Base-by-base conservation (phyloP, 2,888 invertebrate genomes). In the Drosophila neonasuta region DNA sequence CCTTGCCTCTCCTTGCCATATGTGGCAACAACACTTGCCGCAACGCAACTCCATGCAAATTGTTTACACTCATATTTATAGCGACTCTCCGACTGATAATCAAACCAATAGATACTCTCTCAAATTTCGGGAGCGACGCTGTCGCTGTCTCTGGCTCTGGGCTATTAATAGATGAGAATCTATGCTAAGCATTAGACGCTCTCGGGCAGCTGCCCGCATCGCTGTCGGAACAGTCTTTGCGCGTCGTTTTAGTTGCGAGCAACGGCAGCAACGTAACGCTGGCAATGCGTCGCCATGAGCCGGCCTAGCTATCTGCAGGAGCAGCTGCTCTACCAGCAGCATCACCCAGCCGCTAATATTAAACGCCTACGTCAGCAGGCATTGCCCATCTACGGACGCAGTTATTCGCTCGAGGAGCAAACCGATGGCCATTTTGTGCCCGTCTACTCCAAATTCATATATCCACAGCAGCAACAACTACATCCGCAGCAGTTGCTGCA, bases 231-330 rank as follows among this genome's bases (percentile, higher is more conserved):
- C 58, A 82, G 81, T 82, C 86, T 75, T 68, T 62, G 80, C 67
- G 68, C 65, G 68, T 72, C 83, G 58, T 56, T 65, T 56, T 57
- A 65, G 71, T 71, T 61, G 69, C 70, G 74, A 80, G 80, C 75
- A 78, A 75, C 70, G 57, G 36, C 30, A 44, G 10, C 54, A 57
- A 45, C 46, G 60, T 49, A 36, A 20, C 48, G 29, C 55, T 67
- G 64, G 67, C 75, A 70, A 86, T 76, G 83, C 74, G 52, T 64
- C 60, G 69, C 66, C 73, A 85, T 81, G 83, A 84, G 73, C 83
- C 80, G 73, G 76, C 74, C 77, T 64, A 80, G 74, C 70, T 84
- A 86, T 74, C 62, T 78, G 79, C 86, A 82, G 73, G 84, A 82
- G 86, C 79, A 74, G 68, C 66, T 74, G 71, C 65, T 79, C 68